Evolutionary conservation across 2,113 vertebrate species (phyloP).

Genomic region (Notothenia rossii): DNA sequence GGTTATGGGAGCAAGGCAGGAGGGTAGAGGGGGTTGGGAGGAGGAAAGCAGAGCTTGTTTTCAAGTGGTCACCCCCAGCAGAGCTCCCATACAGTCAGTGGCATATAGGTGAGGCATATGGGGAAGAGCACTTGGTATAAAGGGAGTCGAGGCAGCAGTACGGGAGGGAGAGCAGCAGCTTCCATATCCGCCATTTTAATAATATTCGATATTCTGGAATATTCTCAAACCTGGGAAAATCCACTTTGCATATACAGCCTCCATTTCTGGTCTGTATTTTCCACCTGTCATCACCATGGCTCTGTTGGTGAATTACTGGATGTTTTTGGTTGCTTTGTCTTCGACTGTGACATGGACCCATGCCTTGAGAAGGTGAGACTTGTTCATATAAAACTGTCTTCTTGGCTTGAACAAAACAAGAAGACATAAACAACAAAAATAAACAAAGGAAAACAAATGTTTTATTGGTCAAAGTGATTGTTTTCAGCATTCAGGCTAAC

Average conservation of each 20-base stretch:
- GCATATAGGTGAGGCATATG: conserved; percentile 36
- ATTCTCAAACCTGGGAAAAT: conserved; percentile 10
- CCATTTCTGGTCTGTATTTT: neutral
- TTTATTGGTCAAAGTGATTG: conserved; percentile 35
- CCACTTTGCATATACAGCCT: neutral
- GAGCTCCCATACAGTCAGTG: conserved; percentile 50
- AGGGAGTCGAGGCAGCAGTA: conserved; percentile 25
- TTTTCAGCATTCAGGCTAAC: conserved; percentile 25
- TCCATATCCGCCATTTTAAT: neutral
- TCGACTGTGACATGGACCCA: conserved; percentile 57
- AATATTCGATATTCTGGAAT: neutral
- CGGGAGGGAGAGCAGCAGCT: conserved; percentile 7
- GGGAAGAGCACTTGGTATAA: conserved; percentile 64
- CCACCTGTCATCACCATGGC: conserved; percentile 42
- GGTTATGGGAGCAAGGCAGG: conserved; percentile 60
- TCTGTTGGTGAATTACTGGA: conserved; percentile 58
- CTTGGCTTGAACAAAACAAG: neutral
- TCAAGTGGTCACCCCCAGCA: conserved; percentile 56
- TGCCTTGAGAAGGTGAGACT: conserved; percentile 79
- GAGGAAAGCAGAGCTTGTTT: conserved; percentile 25
- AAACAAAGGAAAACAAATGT: conserved; percentile 28
- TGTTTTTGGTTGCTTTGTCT: conserved; percentile 60
- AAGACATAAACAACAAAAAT: conserved; percentile 5
- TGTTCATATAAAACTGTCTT: neutral
- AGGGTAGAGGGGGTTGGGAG: conserved; percentile 16